Evolutionary conservation across 2,797 vertebrate species (phyloP).

Genomic region (Gallirallus australis): DNA sequence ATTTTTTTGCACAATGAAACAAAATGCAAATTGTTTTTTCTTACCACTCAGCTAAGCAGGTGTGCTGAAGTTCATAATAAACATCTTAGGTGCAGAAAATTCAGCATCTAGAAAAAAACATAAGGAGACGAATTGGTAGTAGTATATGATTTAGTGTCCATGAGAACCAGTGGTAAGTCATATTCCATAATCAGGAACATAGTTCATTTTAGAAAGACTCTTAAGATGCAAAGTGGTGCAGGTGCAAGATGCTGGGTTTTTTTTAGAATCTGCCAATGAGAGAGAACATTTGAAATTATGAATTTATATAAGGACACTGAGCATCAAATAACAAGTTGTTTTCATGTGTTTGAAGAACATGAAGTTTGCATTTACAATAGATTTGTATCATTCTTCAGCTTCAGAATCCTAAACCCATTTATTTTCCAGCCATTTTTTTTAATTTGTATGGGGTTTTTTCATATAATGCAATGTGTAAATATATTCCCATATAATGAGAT

Average conservation of each 20-base stretch:
- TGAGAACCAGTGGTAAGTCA: neutral
- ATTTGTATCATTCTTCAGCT: neutral
- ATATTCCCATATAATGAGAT: neutral
- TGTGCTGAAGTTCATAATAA: neutral
- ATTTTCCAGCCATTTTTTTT: neutral
- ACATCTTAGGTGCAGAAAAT: neutral
- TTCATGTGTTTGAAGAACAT: neutral
- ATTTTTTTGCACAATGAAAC: neutral
- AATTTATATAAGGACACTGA: neutral
- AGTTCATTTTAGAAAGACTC: neutral
- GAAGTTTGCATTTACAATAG: neutral
- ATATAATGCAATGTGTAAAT: neutral
- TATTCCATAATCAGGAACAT: neutral
- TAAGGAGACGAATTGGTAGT: neutral
- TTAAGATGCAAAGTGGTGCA: neutral
- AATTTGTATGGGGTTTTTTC: neutral
- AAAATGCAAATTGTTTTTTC: neutral
- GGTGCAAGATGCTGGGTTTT: neutral
- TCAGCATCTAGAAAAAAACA: neutral
- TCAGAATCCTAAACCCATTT: neutral
- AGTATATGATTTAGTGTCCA: neutral
- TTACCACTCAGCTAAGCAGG: neutral
- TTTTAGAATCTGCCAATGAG: neutral
- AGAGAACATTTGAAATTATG: neutral
- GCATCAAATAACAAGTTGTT: neutral